Base-by-base conservation (phyloP, 1,140 invertebrate genomes). In the Yoshiicerus persimilis region DNA sequence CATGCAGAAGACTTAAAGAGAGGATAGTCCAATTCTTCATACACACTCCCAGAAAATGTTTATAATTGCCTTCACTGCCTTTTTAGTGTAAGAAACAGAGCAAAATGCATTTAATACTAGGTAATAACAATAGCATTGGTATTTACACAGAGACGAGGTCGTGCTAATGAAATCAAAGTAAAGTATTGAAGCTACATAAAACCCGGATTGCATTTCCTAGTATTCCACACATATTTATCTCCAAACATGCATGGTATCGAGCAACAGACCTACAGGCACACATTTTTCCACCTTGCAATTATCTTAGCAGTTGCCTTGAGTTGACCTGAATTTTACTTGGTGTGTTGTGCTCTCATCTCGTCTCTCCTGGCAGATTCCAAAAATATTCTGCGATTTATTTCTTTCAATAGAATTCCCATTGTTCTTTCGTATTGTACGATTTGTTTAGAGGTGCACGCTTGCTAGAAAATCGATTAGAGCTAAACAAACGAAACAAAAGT, bases 301-400 rank as follows among this genome's bases (percentile, higher is more conserved):
- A 80, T 38, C n/a, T 80, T 80, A 32, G 20, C 34, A 36, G 30
- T 34, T 70, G 25, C 4, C 25, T 30, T 27, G 41, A 30, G 10
- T 70, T 70, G 66, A 25, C 66, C 66, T 70, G 66, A 30, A 30
- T 70, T 70, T 27, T 70, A 70, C 10, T 70, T 16, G 66, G 30
- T 13, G 13, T 8, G 39, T 41, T 41, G 39, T 56, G 47, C 13
- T n/a, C 47, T 56, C 13, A 56, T 56, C 47, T 56, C 23, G 6
- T 27, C 23, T 70, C 25, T 27, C 27, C 27, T 30, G 66, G 75
- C 75, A 34, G 34, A 80, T 80, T 80, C 75, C 75, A 38, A 32
- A 80, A 80, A 80, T 80, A 80, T 80, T 36, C 75, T 20, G n/a
- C 70, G 70, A 77, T 77, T 80, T 80, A 36, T 38, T 80, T 80